Base-by-base conservation (phyloP, 2,797 vertebrate species). In the Orestias chungarensis region DNA sequence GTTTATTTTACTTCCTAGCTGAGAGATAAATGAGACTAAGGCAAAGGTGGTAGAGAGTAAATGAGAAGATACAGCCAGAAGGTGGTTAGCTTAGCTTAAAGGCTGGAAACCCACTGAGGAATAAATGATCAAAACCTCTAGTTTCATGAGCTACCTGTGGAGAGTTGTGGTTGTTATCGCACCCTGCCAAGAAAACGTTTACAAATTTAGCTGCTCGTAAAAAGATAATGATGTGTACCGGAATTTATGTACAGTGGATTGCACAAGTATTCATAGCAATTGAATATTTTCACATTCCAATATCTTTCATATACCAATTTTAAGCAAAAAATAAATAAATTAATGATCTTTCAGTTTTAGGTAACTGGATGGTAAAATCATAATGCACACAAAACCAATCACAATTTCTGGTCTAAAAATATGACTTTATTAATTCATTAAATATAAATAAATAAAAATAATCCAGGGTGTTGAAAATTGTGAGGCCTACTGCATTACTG, bases 51-150 rank as follows among this genome's bases (percentile, higher is more conserved):
- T 52, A 12, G 50, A 62, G 35, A n/a, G 12, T 62, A 40, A 62
- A 62, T 62, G 62, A 52, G 31, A 54, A 33, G 54, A 43, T 61
- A 66, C 35, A 33, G 9, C 55, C 38, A 44, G 52, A 69, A n/a
- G 27, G 14, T 71, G 27, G n/a, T 23, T 38, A 23, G 55, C 47
- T 54, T 61, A 40, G 46, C 64, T 43, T 64, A 18, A 71, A 68
- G 42, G 33, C 68, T 35, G 29, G 64, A 64, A 64, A 73, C 42
- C 70, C 35, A 64, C 1, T n/a, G 10, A 0, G 29, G 17, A 61
- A 55, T 43, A 65, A 66, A 62, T 20, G 3, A 66, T 31, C 10
- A 46, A 67, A 67, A 38, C 18, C 15, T 3, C 2, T 17, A 27
- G n/a, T 31, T 43, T 33, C 8, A 33, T 55, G 33, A 66, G 29